A percentile compares a stretch with the other conserved stretches of the same genome.
Evolutionary conservation across 2,113 vertebrate genomes (phyloP).

Genomic region (Brachyhypopomus gauderio): DNA sequence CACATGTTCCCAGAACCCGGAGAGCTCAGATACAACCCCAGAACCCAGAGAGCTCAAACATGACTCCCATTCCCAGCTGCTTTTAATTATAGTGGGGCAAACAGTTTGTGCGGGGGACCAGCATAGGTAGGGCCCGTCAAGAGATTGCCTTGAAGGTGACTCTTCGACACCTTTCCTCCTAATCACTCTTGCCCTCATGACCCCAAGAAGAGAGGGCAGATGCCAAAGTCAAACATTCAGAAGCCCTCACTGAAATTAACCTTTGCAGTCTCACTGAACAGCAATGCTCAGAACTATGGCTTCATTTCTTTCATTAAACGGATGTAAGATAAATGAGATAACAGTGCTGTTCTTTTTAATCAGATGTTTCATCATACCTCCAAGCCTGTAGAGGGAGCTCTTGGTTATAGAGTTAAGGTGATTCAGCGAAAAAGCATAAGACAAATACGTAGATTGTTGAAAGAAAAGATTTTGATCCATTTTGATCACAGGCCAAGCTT

Average conservation of each 20-base stretch:
- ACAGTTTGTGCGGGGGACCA: conserved; percentile 42
- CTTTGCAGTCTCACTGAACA: background rate
- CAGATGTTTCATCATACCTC: conserved; percentile 24
- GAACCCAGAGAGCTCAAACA: too few species aligned
- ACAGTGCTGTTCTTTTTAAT: conserved; percentile 9
- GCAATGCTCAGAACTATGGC: background rate
- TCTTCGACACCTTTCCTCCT: conserved; percentile 70
- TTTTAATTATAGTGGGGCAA: conserved; percentile 67
- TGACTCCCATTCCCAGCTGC: conserved; percentile 56
- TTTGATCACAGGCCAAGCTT: too few species aligned
- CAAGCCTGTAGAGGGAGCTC: conserved; percentile 67
- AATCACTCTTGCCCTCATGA: conserved; percentile 67
- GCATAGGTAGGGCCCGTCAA: conserved; percentile 12
- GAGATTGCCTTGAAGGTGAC: conserved; percentile 67
- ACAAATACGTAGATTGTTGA: too few species aligned
- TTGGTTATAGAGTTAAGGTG: background rate
- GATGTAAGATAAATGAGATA: background rate
- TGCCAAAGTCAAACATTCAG: conserved; percentile 53
- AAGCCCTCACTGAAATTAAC: conserved; percentile 6
- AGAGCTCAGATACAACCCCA: too few species aligned
- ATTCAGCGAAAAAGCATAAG: too few species aligned
- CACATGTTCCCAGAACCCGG: too few species aligned
- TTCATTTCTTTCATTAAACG: too few species aligned
- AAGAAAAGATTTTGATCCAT: too few species aligned
- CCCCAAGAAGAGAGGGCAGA: conserved; percentile 45